These are phyloP conservation scores for Ariopsis seemanni DNA, from an alignment of 2,113 vertebrate genomes.

Conservation along the genomic window DNA sequence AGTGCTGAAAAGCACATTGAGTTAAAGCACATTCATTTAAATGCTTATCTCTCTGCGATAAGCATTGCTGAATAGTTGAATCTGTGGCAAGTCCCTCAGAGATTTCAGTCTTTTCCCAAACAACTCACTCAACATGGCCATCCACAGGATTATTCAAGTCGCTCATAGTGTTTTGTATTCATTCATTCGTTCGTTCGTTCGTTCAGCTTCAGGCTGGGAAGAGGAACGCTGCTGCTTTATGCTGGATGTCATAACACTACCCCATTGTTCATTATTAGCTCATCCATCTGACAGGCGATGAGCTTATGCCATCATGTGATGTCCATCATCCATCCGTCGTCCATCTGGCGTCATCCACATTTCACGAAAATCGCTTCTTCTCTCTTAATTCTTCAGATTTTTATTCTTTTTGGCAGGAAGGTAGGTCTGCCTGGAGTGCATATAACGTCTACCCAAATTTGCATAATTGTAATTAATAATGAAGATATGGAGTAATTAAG, in stretches of 20 bases:
- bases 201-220: background rate
- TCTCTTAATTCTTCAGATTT: too few relatives aligned
- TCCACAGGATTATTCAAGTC: too few relatives aligned
- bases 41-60: background rate
- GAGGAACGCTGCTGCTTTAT: background rate
- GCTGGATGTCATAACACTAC: background rate
- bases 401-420: too few relatives aligned
- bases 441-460: too few relatives aligned
- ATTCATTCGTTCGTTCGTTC: background rate
- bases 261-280: background rate
- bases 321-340: too few relatives aligned
- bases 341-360: too few relatives aligned
- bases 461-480: too few relatives aligned
- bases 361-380: too few relatives aligned
- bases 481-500: too few relatives aligned
- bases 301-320: too few relatives aligned
- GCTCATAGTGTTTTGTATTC: background rate
- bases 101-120: slow-evolving; percentile 8
- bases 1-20: background rate
- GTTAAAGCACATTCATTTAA: slow-evolving; percentile 5
- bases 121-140: background rate
- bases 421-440: too few relatives aligned
- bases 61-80: background rate
- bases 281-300: too few relatives aligned
- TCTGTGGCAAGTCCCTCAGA: background rate